Percentiles rank a stretch among this genome's conserved stretches.
Conservation (phyloP, 2,113 vertebrate genomes). For the Gulo gulo region DNA sequence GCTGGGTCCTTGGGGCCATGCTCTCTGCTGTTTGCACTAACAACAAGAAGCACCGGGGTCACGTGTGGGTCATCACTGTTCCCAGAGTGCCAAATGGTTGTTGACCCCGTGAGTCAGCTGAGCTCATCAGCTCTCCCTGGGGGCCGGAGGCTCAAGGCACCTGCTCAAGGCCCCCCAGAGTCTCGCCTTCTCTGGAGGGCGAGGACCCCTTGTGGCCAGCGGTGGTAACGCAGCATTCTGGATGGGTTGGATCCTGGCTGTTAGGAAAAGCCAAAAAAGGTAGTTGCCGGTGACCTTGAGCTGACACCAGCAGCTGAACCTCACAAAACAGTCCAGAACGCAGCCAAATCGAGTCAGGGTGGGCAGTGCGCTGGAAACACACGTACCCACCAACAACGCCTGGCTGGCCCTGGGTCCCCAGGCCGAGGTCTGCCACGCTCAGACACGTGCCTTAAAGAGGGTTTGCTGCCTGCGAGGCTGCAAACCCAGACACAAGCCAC, state of each 20-base stretch:
- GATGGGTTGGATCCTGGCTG: accelerated
- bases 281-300: background rate
- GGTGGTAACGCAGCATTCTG: background rate
- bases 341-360: background rate
- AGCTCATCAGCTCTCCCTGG: background rate
- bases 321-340: background rate
- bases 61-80: accelerated
- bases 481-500: background rate
- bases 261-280: background rate
- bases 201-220: conserved; percentile 20
- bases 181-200: accelerated
- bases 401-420: background rate
- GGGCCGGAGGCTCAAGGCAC: background rate
- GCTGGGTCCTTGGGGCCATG: accelerated
- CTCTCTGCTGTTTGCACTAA: background rate
- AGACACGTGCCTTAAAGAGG: background rate
- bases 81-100: background rate
- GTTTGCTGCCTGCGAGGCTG: accelerated
- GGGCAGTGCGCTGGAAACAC: background rate
- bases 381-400: background rate
- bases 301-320: background rate
- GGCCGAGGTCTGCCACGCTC: accelerated
- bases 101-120: accelerated
- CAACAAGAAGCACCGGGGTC: background rate
- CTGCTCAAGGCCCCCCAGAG: background rate